Evolutionary conservation across 1,140 invertebrate species (phyloP), one percentile per base, ranked within the genome.

Genomic region (Drosophila lini): DNA sequence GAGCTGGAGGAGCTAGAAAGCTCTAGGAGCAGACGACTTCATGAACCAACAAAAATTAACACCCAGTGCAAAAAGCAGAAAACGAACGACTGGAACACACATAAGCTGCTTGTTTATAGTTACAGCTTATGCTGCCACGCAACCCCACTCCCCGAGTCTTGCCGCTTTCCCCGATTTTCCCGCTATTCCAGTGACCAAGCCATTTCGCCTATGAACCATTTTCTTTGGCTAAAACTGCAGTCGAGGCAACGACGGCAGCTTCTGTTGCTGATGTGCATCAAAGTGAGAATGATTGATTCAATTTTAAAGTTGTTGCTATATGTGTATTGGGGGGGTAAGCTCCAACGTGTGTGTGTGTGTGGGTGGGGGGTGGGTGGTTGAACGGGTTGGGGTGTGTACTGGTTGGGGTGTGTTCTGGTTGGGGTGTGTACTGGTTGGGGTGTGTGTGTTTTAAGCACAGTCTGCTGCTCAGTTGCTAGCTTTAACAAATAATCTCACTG

Each of bases 281-380:
- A 91, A 91, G 84, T 91, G 89, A 89, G 89, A 91, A 91, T 91
- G 89, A 91, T 91, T 91, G 89, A 91, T 91, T 91, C 89, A 91
- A 91, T 84, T 91, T 91, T 91, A 89, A 91, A 91, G 82, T 89
- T 91, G 74, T 91, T 78, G 63, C 50, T 74, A 64, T 52, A 64
- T 65, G 53, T 74, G 55, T 68, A 65, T 65, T 63, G 56, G 52
- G 55, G 63, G 57, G 78, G 63, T 41, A 67, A 65, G 50, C 73
- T 53, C 22, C 36, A 41, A 5, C 22, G 61, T 42, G 34, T 62
- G 19, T 47, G 19, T 47, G 42, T 41, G 52, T 40, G 41, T 40
- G 53, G 31, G 57, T 74, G 52, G 36, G 50, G 4, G 16, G n/a
- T 3, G 44, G 22, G 44, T 45, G 42, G 22, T 22, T 44, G 42